A percentile compares a stretch with the other conserved stretches of the same genome.
Evolutionary conservation across 2,113 vertebrate species (phyloP).

Genomic region (Madoqua kirkii): DNA sequence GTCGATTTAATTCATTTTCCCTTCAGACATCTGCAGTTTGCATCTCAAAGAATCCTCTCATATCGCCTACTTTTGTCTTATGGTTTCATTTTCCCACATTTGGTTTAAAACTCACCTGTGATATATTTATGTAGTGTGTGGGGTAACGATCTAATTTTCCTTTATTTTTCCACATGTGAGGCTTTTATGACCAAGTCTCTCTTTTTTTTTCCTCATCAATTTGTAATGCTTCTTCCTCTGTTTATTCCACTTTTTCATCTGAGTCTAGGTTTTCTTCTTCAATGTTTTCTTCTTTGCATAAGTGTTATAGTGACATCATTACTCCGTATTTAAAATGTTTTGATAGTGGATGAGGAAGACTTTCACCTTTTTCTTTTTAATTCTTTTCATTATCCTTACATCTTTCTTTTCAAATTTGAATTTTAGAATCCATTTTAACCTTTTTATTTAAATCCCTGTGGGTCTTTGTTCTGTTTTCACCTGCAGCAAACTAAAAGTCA

Average conservation of each 20-base stretch:
- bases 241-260: not conserved
- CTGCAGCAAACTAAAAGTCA: not conserved
- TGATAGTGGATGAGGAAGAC: not conserved
- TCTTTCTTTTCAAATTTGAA: not conserved
- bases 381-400: not conserved
- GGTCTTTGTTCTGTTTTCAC: not conserved
- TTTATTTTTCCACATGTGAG: not conserved
- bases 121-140: not conserved
- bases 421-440: not conserved
- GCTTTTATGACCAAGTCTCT: not conserved
- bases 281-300: not conserved
- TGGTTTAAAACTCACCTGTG: not conserved
- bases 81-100: not conserved
- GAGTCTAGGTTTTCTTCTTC: not conserved
- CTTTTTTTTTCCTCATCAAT: not conserved
- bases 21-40: not conserved
- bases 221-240: not conserved
- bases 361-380: not conserved
- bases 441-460: not conserved
- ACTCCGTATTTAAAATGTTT: too few species aligned
- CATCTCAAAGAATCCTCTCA: not conserved
- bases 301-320: fast-evolving
- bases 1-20: not conserved
- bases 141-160: not conserved
- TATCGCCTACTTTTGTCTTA: not conserved